Conservation (phyloP, 2,888 invertebrate genomes). For the Ganaspis brasiliensis region DNA sequence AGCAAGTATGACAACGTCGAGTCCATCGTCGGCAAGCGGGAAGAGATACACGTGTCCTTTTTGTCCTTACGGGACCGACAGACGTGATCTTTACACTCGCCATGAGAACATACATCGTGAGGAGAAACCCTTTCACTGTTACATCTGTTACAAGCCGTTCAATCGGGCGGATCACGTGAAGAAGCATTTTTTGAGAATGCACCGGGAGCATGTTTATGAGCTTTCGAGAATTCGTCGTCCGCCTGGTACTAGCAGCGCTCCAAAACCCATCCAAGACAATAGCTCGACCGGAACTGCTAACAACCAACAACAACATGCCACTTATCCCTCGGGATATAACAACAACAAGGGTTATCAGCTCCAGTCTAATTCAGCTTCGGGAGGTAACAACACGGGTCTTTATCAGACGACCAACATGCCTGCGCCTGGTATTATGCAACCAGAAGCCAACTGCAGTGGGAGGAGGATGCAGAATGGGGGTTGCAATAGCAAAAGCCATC, state of each 20-base stretch:
- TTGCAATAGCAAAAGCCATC: slow-evolving; percentile 77
- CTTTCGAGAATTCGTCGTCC: slow-evolving; percentile 89
- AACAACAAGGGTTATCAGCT: slow-evolving; percentile 72
- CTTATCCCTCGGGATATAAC: slow-evolving; percentile 69
- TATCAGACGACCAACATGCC: slow-evolving; percentile 72
- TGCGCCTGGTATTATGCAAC: slow-evolving; percentile 69
- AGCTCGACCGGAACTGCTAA: slow-evolving; percentile 58
- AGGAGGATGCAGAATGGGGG: slow-evolving; percentile 75
- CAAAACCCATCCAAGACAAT: slow-evolving; percentile 67
- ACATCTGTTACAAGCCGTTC: slow-evolving; percentile 95
- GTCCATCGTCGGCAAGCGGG: slow-evolving; percentile 69
- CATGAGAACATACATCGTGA: slow-evolving; percentile 97
- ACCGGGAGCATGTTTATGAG: slow-evolving; percentile 94
- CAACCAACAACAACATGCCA: slow-evolving; percentile 62
- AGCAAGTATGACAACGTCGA: slow-evolving; percentile 61
- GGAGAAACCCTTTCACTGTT: slow-evolving; percentile 96
- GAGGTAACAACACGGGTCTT: slow-evolving; percentile 60
- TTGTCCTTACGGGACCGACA: slow-evolving; percentile 95
- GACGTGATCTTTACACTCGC: slow-evolving; percentile 93
- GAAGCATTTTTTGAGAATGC: slow-evolving; percentile 96
- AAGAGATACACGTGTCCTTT: slow-evolving; percentile 93
- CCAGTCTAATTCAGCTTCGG: slow-evolving; percentile 66
- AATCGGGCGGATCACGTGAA: slow-evolving; percentile 97
- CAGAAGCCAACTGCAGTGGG: slow-evolving; percentile 67
- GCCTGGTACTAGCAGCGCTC: slow-evolving; percentile 62